Evolutionary conservation across 2,888 invertebrate species (phyloP).

Genomic region (Drosophila peninsularis): DNA sequence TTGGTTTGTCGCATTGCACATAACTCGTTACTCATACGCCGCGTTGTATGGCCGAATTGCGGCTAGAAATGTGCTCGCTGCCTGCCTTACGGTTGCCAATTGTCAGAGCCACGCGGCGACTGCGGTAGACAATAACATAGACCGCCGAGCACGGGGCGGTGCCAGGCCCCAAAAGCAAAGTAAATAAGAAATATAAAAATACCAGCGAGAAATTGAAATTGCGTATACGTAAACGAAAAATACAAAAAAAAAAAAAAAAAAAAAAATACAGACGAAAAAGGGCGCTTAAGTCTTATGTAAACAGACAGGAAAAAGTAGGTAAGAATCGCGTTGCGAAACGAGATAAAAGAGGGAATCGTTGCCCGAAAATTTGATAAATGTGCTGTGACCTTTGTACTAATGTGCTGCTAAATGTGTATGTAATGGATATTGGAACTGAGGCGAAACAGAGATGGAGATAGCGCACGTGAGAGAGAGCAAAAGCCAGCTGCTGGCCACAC

Average conservation of each 20-base stretch:
- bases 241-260: conserved; percentile 1
- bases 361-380: conserved; percentile 63
- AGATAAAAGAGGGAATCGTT: conserved; percentile 30
- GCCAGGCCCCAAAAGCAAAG: conserved; percentile 42
- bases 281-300: conserved; percentile 51
- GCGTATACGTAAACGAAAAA: conserved; percentile 47
- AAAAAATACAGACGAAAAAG: not conserved
- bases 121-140: conserved; percentile 39
- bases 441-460: not conserved
- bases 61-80: conserved; percentile 40
- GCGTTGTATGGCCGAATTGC: conserved; percentile 40
- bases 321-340: conserved; percentile 42
- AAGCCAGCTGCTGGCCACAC: not conserved
- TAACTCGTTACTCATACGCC: conserved; percentile 77
- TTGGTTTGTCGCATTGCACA: conserved; percentile 64
- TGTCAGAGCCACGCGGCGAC: conserved; percentile 56
- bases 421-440: conserved; percentile 7
- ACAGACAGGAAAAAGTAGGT: conserved; percentile 64
- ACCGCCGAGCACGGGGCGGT: conserved; percentile 16
- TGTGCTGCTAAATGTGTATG: conserved; percentile 49
- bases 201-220: conserved; percentile 69
- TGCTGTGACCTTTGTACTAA: conserved; percentile 65
- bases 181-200: conserved; percentile 71
- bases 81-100: conserved; percentile 62
- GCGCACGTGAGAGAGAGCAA: not conserved